Base-by-base conservation (phyloP, 2,888 invertebrate species). In the Ennomos quercinarius region DNA sequence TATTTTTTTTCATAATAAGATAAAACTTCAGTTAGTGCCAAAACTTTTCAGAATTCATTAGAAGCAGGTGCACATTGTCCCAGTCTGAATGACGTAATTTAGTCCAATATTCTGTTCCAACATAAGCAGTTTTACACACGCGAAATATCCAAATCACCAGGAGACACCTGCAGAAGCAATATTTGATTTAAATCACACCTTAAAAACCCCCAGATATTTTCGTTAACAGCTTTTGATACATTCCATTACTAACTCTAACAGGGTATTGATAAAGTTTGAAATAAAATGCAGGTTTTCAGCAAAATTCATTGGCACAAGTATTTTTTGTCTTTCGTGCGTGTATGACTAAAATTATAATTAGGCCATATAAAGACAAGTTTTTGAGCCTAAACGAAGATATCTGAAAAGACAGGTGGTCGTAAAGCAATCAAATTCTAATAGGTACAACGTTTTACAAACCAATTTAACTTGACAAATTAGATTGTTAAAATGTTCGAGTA, bases 351-450 rank as follows among this genome's bases (percentile, higher is more conserved):
- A 61, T 51, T 43, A 47, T 51, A 51, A 61, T 55, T 51, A 51
- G 55, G 51, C 12, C 35, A 54, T 54, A 37, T 17, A 41, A 41
- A 45, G 40, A 27, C 53, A 48, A 48, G 38, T 59, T 59, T 48
- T 53, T 53, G 13, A 10, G 12, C 27, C 48, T 50, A 43, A 51
- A 36, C 39, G 47, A 51, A 47, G 53, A 39, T 45, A 12, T 51
- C 27, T 50, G 45, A 41, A n/a, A 55, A 35, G 55, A 56, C 60
- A 61, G 60, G 55, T 61, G 60, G 36, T 51, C 36, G n/a, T 61
- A 43, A 56, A 44, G 47, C 34, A 61, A 61, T 61, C 47, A 56
- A 49, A 52, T 37, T 47, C 55, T 55, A 55, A 60, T 55, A n/a
- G n/a, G n/a, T n/a, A 10, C 39, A 55, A 50, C 17, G 36, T 46